Evolutionary conservation across 2,113 vertebrate species (phyloP).

Genomic region (Poeciliopsis occidentalis): DNA sequence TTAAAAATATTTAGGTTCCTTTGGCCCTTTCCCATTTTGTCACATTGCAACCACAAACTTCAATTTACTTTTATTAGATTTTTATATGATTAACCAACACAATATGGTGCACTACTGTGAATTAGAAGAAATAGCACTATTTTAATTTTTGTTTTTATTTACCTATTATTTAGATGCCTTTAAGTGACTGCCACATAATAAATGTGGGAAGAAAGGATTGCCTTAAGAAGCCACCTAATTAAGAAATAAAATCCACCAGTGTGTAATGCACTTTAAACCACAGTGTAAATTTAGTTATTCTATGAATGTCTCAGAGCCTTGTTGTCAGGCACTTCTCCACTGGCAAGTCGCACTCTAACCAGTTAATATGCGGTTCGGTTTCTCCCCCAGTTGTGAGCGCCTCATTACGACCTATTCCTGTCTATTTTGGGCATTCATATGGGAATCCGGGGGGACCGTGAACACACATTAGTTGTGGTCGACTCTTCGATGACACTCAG

Average conservation of each 20-base stretch:
- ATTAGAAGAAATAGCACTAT: too few relatives aligned
- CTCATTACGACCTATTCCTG: too few relatives aligned
- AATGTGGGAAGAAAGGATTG: neutral
- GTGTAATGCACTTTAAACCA: neutral
- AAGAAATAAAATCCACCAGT: neutral
- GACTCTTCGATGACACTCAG: too few relatives aligned
- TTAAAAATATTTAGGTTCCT: neutral
- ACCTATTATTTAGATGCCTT: neutral
- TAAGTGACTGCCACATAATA: neutral
- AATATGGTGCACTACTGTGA: too few relatives aligned
- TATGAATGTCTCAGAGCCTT: neutral
- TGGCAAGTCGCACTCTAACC: too few relatives aligned
- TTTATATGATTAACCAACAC: too few relatives aligned
- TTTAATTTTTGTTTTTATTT: neutral
- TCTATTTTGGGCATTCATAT: too few relatives aligned
- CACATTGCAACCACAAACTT: neutral
- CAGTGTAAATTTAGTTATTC: neutral
- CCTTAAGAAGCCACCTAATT: neutral
- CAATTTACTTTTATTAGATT: neutral
- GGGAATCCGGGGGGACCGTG: too few relatives aligned
- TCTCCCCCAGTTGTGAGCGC: too few relatives aligned
- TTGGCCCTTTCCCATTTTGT: neutral
- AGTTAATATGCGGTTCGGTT: too few relatives aligned
- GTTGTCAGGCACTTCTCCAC: too few relatives aligned
- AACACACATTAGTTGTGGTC: too few relatives aligned